Evolutionary conservation across 2,797 vertebrate species (phyloP), one percentile per base, ranked within the genome.

Genomic region (Platalea minor): DNA sequence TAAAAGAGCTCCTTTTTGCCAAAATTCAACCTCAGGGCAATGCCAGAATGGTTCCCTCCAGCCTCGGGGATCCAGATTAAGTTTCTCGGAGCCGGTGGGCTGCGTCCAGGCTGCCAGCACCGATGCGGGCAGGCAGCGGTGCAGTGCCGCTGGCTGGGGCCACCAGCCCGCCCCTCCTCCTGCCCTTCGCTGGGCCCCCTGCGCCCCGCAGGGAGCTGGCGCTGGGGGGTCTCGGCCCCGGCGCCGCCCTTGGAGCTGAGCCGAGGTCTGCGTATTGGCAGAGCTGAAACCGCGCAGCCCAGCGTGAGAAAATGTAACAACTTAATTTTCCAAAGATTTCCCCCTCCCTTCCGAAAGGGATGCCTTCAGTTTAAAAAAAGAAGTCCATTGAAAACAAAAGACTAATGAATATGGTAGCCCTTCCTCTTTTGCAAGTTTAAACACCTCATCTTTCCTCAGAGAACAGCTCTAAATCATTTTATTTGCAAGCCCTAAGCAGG

Each of bases 391-490:
- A 77, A 88, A 95, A 88, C 41, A 59, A 69, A 74, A 93, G 72
- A 87, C 57, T 90, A 83, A 91, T 73, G 86, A 93, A 88, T 85
- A 25, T 33, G 41, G 64, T 73, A 61, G 72, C n/a, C 50, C 64
- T 91, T 87, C 67, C 72, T 89, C 72, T 89, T 95, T 68, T 92
- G 84, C 95, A 93, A 95, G 81, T 95, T 96, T 95, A 96, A 96
- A 80, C 72, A 78, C 73, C 65, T 96, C 92, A 96, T 96, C 92
- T 92, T 94, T 96, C 89, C 69, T 93, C 63, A 13, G 78, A 95
- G 82, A 95, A 91, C 50, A 89, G 84, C 91, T 94, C 76, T 95
- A 96, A 96, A 95, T 97, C 76, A 95, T 95, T 97, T 96, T 92
- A 91, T 95, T 96, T 96, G 89, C 81, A 91, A 93, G 91, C 93